A percentile compares a stretch with the other conserved stretches of the same genome.
These are phyloP conservation scores for Gyrodactylus bullatarudis DNA, from an alignment of 1,140 invertebrate species.

Conservation along the genomic window DNA sequence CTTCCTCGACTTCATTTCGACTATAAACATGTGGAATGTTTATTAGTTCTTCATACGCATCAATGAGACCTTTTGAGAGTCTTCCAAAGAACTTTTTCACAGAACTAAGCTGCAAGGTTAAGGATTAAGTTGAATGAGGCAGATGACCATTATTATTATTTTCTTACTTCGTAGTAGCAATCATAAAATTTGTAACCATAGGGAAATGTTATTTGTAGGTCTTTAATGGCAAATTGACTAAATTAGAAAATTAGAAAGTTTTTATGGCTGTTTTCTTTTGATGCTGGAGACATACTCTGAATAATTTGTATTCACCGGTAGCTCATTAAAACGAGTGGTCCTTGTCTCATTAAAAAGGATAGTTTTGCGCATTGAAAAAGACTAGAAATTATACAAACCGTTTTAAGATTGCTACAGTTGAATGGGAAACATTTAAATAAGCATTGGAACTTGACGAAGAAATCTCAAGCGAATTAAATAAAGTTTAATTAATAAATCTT, in stretches of 20 bases:
- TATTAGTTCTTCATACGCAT: not conserved
- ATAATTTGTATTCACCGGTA: not conserved
- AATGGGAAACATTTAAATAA: too few relatives aligned
- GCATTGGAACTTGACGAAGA: too few relatives aligned
- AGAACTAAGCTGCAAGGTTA: not conserved
- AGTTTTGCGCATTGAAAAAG: not conserved
- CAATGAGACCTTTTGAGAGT: not conserved
- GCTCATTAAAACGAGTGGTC: not conserved
- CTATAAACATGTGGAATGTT: too few relatives aligned
- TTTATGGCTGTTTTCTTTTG: too few relatives aligned
- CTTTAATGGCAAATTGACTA: not conserved
- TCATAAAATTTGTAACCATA: not conserved
- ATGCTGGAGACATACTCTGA: not conserved
- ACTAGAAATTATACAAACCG: too few relatives aligned
- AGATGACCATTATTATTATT: too few relatives aligned
- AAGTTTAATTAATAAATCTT: too few relatives aligned
- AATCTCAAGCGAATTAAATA: too few relatives aligned
- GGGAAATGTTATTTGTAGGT: not conserved
- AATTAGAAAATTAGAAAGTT: too few relatives aligned
- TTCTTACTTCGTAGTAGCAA: not conserved
- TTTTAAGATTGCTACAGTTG: too few relatives aligned
- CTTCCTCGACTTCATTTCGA: not conserved
- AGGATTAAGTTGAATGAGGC: too few relatives aligned
- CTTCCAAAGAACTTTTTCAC: not conserved
- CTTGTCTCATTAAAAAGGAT: not conserved